These are phyloP conservation scores for Nasonovia ribisnigri DNA, from an alignment of 2,888 invertebrate species.

Conservation along the genomic window DNA sequence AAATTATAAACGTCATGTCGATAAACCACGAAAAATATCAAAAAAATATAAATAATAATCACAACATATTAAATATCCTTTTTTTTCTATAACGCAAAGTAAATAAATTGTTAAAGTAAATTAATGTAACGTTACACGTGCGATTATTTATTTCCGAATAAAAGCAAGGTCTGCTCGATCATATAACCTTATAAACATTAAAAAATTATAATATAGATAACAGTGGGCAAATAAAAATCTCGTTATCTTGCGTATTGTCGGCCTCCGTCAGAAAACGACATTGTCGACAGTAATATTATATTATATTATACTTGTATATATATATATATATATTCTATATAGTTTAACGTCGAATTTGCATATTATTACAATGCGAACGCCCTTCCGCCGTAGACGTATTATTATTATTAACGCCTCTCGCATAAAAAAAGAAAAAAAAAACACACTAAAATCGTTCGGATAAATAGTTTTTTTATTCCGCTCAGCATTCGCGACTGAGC, in stretches of 20 bases:
- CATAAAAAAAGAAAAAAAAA: slow-evolving; percentile 21
- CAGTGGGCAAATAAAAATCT: background rate
- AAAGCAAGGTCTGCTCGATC: background rate
- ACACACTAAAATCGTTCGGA: background rate
- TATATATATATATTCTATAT: background rate
- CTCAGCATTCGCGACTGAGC: background rate
- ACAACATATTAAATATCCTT: background rate
- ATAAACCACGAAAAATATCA: background rate
- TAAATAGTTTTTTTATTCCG: background rate
- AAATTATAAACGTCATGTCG: background rate
- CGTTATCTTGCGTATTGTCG: background rate
- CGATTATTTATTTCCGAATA: background rate
- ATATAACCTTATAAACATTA: background rate
- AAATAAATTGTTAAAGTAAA: background rate
- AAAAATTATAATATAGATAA: background rate
- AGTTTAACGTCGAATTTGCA: slow-evolving; percentile 5
- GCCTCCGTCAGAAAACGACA: background rate
- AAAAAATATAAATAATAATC: background rate
- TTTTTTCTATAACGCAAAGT: background rate
- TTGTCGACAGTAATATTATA: background rate
- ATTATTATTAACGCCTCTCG: slow-evolving; percentile 16
- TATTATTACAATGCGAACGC: background rate
- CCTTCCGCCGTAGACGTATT: background rate
- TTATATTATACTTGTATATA: background rate
- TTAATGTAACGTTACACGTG: background rate